A percentile compares a stretch with the other conserved stretches of the same genome.
Evolutionary conservation across 2,888 invertebrate genomes (phyloP).

Genomic region (Synergus umbraculus): DNA sequence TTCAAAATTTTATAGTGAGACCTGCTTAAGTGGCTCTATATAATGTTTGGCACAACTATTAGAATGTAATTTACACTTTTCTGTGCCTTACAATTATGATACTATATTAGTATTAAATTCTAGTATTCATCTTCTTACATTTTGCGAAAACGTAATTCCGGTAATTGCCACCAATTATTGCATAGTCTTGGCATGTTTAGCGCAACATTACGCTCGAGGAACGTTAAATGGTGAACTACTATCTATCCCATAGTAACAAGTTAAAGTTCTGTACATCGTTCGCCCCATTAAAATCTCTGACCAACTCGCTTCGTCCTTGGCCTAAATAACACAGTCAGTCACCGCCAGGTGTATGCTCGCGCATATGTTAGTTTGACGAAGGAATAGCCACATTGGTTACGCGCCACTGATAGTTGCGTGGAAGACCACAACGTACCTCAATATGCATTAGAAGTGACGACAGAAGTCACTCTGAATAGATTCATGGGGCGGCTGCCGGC

Average conservation of each 20-base stretch:
- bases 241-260: background rate
- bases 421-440: too few species aligned
- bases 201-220: background rate
- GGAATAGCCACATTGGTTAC: background rate
- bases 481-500: background rate
- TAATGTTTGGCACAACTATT: too few species aligned
- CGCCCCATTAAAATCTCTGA: background rate
- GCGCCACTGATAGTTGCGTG: background rate
- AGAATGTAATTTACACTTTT: too few species aligned
- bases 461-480: background rate
- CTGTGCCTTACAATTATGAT: too few species aligned
- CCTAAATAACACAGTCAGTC: background rate
- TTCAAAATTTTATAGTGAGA: background rate
- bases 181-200: too few species aligned
- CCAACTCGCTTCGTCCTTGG: conserved; percentile 2
- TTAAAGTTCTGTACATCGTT: background rate
- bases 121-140: too few species aligned
- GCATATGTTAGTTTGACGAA: background rate
- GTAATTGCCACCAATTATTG: too few species aligned
- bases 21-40: too few species aligned
- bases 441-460: background rate
- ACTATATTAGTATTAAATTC: too few species aligned
- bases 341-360: background rate
- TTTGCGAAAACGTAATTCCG: too few species aligned
- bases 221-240: background rate